Conservation (phyloP, 2,113 vertebrate species). For the Cephalopholis sonnerati region DNA sequence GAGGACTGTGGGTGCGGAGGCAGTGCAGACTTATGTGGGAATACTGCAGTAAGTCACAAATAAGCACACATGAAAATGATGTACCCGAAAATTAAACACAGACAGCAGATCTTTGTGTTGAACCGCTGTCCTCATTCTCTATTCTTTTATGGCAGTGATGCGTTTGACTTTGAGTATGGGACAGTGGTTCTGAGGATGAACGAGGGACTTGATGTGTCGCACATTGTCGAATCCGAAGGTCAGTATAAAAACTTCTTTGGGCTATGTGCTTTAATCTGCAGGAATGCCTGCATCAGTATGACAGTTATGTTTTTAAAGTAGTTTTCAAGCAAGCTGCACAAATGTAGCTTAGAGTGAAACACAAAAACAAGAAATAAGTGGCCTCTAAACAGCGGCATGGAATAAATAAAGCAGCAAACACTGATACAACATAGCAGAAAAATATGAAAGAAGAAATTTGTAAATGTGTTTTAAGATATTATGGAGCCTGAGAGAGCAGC, state of each 20-base stretch:
- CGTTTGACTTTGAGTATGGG: slow-evolving; percentile 95
- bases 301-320: neutral
- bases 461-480: neutral
- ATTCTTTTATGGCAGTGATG: slow-evolving; percentile 86
- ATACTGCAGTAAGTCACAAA: slow-evolving; percentile 92
- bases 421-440: neutral
- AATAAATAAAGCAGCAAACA: neutral
- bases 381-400: neutral
- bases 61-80: neutral
- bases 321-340: neutral
- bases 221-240: slow-evolving; percentile 94
- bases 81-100: neutral
- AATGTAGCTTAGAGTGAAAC: neutral
- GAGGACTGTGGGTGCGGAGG: slow-evolving; percentile 82
- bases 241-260: slow-evolving; percentile 47
- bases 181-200: slow-evolving; percentile 90
- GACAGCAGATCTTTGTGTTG: slow-evolving; percentile 6
- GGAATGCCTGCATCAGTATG: neutral
- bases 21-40: slow-evolving; percentile 92
- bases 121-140: slow-evolving; percentile 19
- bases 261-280: neutral
- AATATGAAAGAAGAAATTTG: neutral
- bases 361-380: neutral
- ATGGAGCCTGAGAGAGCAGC: too few species aligned
- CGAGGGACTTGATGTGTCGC: slow-evolving; percentile 95